Conservation (phyloP, 2,888 invertebrate genomes). For the Drosophila subsilvestris region DNA sequence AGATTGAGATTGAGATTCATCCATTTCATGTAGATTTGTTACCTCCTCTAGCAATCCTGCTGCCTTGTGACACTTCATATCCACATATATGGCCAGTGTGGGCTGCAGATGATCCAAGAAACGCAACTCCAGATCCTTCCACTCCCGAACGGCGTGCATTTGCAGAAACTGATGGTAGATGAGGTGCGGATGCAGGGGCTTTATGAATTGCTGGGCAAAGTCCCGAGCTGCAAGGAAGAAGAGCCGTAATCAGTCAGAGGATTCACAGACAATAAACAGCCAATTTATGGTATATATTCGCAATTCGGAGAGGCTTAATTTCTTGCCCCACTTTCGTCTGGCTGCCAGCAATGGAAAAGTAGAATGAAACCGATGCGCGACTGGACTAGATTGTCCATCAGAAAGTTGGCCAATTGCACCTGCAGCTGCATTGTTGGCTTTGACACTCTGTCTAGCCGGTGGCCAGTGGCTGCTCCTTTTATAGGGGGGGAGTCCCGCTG, state of each 20-base stretch:
- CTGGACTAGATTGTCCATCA: constrained; percentile 67
- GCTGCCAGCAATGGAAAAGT: constrained; percentile 72
- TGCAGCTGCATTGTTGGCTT: constrained; percentile 49
- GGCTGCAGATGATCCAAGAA: constrained; percentile 60
- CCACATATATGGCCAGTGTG: constrained; percentile 71
- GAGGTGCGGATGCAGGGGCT: constrained; percentile 38
- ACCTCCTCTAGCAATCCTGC: constrained; percentile 57
- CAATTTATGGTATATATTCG: background rate
- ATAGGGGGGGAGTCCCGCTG: constrained; percentile 32
- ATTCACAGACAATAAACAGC: too few relatives aligned
- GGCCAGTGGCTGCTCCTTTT: constrained; percentile 34
- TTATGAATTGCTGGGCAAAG: constrained; percentile 51
- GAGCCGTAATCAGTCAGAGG: background rate
- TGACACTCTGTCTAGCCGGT: constrained; percentile 10
- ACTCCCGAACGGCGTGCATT: constrained; percentile 33
- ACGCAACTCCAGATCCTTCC: constrained; percentile 50
- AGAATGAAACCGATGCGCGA: constrained; percentile 56
- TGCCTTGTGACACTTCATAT: constrained; percentile 66
- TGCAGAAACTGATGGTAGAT: constrained; percentile 64
- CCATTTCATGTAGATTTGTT: background rate
- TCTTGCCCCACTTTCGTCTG: constrained; percentile 54
- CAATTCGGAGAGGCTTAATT: background rate
- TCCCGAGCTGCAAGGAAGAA: constrained; percentile 36
- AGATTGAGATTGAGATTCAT: background rate
- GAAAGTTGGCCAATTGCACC: constrained; percentile 65